phyloP scores from a whole-genome alignment of 2,113 vertebrate genomes.

The Alouatta palliata region DNA sequence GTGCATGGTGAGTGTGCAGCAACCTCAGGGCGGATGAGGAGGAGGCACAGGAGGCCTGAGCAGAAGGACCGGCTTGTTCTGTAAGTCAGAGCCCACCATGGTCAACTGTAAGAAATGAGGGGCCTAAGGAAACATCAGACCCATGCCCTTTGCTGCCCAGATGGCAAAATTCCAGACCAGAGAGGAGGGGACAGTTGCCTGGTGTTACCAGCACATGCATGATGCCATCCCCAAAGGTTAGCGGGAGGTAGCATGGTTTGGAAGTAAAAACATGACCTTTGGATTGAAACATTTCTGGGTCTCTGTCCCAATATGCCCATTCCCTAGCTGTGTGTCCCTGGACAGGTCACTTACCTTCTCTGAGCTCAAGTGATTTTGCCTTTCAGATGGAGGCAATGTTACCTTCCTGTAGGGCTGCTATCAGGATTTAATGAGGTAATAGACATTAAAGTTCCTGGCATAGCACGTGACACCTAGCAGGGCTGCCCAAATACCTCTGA shows the following conservation, averaged over 20 bases:
- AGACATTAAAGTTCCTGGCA: not conserved
- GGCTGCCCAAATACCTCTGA: not conserved
- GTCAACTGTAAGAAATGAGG: not conserved
- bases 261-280: not conserved
- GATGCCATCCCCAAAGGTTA: not conserved
- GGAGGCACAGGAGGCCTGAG: not conserved
- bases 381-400: not conserved
- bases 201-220: accelerated
- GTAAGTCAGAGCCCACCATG: not conserved
- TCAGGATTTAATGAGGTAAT: not conserved
- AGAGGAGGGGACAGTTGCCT: not conserved
- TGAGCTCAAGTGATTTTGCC: not conserved
- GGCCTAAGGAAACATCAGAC: not conserved
- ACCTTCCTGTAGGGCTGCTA: not conserved
- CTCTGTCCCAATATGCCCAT: not conserved
- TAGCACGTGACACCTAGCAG: not conserved
- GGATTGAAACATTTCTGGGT: not conserved
- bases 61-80: not conserved
- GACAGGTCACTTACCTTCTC: not conserved
- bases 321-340: not conserved
- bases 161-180: not conserved
- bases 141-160: not conserved
- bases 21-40: not conserved
- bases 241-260: not conserved
- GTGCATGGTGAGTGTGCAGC: not conserved